Evolutionary conservation across 1,140 invertebrate genomes (phyloP).

Genomic region (Artemia franciscana): DNA sequence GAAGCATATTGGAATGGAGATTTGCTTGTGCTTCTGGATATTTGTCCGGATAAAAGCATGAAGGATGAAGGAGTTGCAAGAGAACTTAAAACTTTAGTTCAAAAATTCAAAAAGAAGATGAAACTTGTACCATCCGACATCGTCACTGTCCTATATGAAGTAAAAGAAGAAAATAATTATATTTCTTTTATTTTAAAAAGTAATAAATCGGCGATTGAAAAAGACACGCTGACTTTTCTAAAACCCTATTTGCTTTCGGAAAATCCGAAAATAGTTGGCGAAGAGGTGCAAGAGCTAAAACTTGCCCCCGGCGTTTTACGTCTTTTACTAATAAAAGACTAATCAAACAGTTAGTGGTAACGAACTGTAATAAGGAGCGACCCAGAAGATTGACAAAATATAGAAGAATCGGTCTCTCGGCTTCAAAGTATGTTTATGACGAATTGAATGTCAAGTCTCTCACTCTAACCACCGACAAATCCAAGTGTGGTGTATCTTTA

Average conservation of each 20-base stretch:
- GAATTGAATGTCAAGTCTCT: slow-evolving; percentile 81
- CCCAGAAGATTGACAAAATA: too few relatives aligned
- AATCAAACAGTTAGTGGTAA: too few relatives aligned
- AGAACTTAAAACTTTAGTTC: slow-evolving; percentile 87
- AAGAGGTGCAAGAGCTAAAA: not conserved
- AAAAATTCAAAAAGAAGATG: slow-evolving; percentile 91
- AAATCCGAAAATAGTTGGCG: not conserved
- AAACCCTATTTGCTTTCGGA: not conserved
- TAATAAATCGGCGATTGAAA: not conserved
- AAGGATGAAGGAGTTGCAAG: slow-evolving; percentile 66
- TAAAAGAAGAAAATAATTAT: slow-evolving; percentile 17
- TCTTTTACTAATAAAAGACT: not conserved
- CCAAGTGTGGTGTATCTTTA: slow-evolving; percentile 75
- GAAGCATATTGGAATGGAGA: slow-evolving; percentile 75
- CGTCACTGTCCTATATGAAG: slow-evolving; percentile 56
- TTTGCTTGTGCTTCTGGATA: slow-evolving; percentile 27
- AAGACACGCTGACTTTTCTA: not conserved
- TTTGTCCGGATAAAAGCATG: slow-evolving; percentile 54
- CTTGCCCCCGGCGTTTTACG: slow-evolving; percentile 7
- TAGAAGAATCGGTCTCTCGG: slow-evolving; percentile 63
- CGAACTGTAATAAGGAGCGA: too few relatives aligned
- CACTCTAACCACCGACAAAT: slow-evolving; percentile 72
- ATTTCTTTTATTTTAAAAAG: slow-evolving; percentile 1
- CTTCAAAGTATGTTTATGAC: slow-evolving; percentile 84
- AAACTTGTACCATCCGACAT: slow-evolving; percentile 74